Base-by-base conservation (phyloP, 2,797 vertebrate species). In the Aldrovandia affinis region DNA sequence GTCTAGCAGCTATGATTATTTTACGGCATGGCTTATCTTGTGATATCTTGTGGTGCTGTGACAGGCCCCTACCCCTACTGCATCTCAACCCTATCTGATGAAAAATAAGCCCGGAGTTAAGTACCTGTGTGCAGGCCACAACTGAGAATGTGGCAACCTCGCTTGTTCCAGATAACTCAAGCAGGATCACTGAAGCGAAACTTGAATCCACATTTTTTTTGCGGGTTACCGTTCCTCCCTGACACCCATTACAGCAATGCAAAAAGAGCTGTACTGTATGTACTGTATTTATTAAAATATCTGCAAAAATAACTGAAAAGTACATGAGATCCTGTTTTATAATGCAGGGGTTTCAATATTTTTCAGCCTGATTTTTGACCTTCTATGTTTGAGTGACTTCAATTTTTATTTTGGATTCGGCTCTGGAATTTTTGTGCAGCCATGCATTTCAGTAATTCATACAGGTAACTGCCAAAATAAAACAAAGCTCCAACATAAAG, bases 1-100 rank as follows among this genome's bases (percentile, higher is more conserved):
- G 50, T 54, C 55, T 57, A 14, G 15, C 2, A 50, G 47, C 55
- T 57, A 14, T 10, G 55, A 50, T 57, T 57, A 0, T 44, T 8
- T 25, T 0, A 2, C 44, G 70, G 18, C 2, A 39, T 5, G 84
- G 84, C 20, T 83, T 85, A 84, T 88, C 80, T 36, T 42, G 84
- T 81, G 86, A 85, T 83, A 81, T 84, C 22, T 83, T 54, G 83
- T 44, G 4, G 86, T 68, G 81, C 70, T 80, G 86, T 87, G 39
- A 87, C 87, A 87, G 90, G 77, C 85, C 77, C 57, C 36, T 73
- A 70, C 28, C 65, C 33, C 57, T 18, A 14, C 65, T 18, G 18
- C 30, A 39, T 39, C 65, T 70, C 65, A 70, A 8, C 65, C 65
- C 65, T 70, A 8, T 70, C 65, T 70, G 65, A 15, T 70, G 33